Base-by-base conservation (phyloP, 2,888 invertebrate species). In the Hypselothyrea guttata region DNA sequence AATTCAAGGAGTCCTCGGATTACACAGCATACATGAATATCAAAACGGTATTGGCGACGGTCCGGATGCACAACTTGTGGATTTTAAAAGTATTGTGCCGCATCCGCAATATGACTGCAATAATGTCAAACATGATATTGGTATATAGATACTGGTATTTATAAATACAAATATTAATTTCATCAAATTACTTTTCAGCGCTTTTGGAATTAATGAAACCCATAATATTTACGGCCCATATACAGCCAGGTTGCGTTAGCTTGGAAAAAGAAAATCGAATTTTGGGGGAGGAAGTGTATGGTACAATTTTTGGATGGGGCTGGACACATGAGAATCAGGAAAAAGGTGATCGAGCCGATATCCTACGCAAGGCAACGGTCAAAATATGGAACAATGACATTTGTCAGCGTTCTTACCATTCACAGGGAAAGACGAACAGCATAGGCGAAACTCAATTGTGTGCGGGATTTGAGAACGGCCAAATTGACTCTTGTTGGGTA, bases 401-500 rank as follows among this genome's bases (percentile, higher is more conserved):
- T 65, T 97, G 97, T 86, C 93, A 93, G 71, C 91, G 91, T 46
- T 96, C 96, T 92, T 97, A 95, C 89, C 92, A 92, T 48, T 93
- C 94, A 0, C 93, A 95, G 82, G 95, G 95, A 1, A 95, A 95
- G 86, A 92, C 94, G 8, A 87, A 82, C 56, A 93, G 92, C 77
- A 93, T 97, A 47, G 91, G 92, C 44, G 90, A 93, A 1, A 93
- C 93, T 2, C 96, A 96, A 90, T 93, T 97, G 91, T 97, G 97
- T 86, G 97, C 97, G 1, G 97, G 97, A 0, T 93, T 94, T 82
- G 94, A 95, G 88, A 91, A 93, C 62, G 97, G 97, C 22, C 96
- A 96, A 48, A 92, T 93, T 48, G 97, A 97, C 88, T 94, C 97
- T 40, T 97, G 97, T 88, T 96, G 96, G 95, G 97, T 96, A 91